A percentile compares a stretch with the other conserved stretches of the same genome.
These are phyloP conservation scores for Siderastrea radians DNA, from an alignment of 92 coral and sea anemone genomes.

Conservation along the genomic window DNA sequence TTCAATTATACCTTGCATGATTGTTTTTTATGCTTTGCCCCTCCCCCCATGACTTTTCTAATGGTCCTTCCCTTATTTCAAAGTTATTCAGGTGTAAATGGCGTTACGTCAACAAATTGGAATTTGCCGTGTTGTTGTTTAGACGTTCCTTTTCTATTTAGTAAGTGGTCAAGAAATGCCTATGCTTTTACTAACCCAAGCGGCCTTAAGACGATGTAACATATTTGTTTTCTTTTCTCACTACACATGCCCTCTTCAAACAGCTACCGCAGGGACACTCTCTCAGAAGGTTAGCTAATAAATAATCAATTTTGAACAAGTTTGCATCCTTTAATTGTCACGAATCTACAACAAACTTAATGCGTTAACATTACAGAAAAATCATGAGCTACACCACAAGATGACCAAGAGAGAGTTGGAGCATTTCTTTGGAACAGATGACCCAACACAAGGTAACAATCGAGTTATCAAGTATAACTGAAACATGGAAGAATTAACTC, in stretches of 20 bases:
- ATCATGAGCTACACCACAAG: slow-evolving; percentile 9
- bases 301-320: no score
- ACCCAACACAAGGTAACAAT: slow-evolving; percentile 11
- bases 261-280: slow-evolving; percentile 22
- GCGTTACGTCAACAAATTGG: no score
- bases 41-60: no score
- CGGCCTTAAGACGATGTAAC: neutral
- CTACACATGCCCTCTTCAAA: neutral
- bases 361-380: neutral
- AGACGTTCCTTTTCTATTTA: no score
- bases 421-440: slow-evolving; percentile 30
- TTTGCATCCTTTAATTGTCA: neutral
- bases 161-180: no score
- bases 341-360: neutral
- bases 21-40: no score
- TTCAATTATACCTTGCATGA: no score
- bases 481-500: neutral
- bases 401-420: slow-evolving; percentile 12
- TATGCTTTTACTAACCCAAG: neutral
- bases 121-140: no score
- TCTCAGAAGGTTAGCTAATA: neutral
- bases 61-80: no score
- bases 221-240: no score
- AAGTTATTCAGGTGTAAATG: no score
- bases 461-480: no score